Evolutionary conservation across 2,888 invertebrate species (phyloP).

Genomic region (Gisinianus flammeolus): DNA sequence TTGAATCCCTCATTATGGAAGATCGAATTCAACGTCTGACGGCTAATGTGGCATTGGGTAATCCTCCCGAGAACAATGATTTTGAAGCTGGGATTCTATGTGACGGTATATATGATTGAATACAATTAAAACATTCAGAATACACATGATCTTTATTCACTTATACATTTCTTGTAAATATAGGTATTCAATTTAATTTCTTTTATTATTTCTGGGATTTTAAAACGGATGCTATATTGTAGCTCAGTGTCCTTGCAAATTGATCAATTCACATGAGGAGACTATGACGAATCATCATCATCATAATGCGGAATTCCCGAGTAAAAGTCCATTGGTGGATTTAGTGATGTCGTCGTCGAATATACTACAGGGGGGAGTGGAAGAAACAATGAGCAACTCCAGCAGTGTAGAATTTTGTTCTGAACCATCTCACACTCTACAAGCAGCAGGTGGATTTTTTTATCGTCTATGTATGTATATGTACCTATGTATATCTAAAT

Average conservation of each 20-base stretch:
- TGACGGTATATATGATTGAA: constrained; percentile 27
- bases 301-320: not conserved
- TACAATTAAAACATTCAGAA: not conserved
- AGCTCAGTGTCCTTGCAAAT: constrained; percentile 33
- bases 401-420: constrained; percentile 7
- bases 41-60: not conserved
- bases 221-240: not conserved
- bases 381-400: not conserved
- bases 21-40: constrained; percentile 26
- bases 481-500: too few species aligned
- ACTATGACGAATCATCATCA: not conserved
- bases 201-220: not conserved
- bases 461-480: too few species aligned
- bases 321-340: not conserved
- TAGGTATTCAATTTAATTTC: not conserved
- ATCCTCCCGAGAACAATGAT: constrained; percentile 13
- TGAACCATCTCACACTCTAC: not conserved
- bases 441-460: too few species aligned
- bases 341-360: not conserved
- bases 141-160: not conserved
- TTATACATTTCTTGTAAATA: not conserved
- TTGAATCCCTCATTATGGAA: constrained; percentile 19
- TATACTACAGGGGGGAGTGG: not conserved
- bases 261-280: not conserved
- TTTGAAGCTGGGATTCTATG: constrained; percentile 24